These are phyloP conservation scores for Elephantulus edwardii DNA, from an alignment of 2,113 vertebrate species.

Conservation along the genomic window DNA sequence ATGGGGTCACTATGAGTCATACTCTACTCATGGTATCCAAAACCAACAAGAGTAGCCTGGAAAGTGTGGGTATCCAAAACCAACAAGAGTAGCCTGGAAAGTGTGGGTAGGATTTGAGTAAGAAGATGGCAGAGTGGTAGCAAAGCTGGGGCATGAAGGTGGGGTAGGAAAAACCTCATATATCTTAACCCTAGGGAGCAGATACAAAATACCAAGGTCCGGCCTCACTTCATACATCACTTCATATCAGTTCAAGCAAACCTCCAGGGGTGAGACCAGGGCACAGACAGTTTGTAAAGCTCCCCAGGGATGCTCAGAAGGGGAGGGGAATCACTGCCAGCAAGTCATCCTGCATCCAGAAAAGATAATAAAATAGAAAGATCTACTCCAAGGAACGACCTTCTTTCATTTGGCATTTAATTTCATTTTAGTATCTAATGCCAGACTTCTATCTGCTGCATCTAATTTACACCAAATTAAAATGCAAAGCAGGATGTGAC, in stretches of 20 bases:
- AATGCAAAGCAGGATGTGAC: conserved; percentile 72
- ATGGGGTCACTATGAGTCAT: too few species aligned
- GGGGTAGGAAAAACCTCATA: background rate
- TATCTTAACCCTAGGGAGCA: background rate
- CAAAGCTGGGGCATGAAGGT: background rate
- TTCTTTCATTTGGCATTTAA: conserved; percentile 33
- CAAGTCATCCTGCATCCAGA: background rate
- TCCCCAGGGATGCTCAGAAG: background rate
- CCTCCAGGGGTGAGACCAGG: background rate
- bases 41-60: background rate
- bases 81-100: too few species aligned
- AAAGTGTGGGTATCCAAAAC: too few species aligned
- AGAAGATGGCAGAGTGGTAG: background rate
- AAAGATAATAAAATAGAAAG: conserved; percentile 1
- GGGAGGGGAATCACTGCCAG: background rate
- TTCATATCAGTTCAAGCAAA: background rate
- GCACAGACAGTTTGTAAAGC: background rate
- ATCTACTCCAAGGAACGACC: background rate
- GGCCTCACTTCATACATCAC: too few species aligned
- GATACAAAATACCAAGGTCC: background rate
- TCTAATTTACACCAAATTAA: conserved; percentile 65
- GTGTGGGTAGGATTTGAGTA: background rate
- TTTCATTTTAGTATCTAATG: conserved; percentile 53
- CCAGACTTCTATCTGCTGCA: conserved; percentile 36
- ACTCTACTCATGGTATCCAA: background rate